Conservation (phyloP, 2,797 vertebrate species). For the Hippoglossus hippoglossus region DNA sequence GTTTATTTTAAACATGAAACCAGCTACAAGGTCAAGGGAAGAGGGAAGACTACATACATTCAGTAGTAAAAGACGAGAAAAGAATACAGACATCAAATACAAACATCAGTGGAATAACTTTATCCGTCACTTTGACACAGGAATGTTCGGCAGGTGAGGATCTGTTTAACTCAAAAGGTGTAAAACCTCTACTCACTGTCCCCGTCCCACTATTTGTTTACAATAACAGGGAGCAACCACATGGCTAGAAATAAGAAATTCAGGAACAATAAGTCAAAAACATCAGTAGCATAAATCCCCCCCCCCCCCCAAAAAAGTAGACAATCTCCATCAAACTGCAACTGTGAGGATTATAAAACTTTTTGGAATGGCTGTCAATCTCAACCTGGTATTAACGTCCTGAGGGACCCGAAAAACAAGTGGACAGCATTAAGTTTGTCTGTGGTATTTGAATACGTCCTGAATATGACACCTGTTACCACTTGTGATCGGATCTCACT, state of each 20-base stretch:
- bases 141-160: background rate
- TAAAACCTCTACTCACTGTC: background rate
- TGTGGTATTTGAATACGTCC: too few species aligned
- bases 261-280: background rate
- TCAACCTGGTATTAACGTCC: too few species aligned
- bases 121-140: background rate
- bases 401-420: too few species aligned
- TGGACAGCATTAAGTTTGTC: too few species aligned
- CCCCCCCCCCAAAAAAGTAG: background rate
- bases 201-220: background rate
- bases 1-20: background rate
- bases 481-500: too few species aligned
- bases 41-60: conserved; percentile 6
- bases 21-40: background rate
- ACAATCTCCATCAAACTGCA: background rate
- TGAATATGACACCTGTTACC: too few species aligned
- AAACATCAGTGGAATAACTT: background rate
- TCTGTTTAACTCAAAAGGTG: background rate
- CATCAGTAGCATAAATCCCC: conserved; percentile 13
- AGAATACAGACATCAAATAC: background rate
- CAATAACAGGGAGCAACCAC: background rate
- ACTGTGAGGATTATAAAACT: background rate
- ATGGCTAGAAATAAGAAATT: background rate
- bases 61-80: conserved; percentile 13
- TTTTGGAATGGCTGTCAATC: conserved; percentile 4